Evolutionary conservation across 1,140 invertebrate genomes (phyloP).

Genomic region (Listronotus oregonensis): DNA sequence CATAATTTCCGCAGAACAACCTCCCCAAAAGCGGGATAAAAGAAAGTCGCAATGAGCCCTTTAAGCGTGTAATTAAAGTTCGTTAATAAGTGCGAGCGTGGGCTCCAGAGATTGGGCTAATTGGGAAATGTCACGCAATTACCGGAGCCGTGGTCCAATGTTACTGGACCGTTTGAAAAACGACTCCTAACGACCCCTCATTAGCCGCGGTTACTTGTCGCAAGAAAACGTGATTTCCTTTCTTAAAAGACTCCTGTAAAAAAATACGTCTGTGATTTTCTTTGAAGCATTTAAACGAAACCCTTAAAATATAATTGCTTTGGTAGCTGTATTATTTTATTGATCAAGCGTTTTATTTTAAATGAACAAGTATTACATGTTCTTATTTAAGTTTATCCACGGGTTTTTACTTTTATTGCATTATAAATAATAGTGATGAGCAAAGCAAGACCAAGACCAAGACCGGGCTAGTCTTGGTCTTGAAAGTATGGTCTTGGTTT

Average conservation of each 20-base stretch:
- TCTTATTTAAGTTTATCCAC: too few relatives aligned
- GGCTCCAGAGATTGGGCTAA: constrained; percentile 34
- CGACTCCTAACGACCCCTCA: constrained; percentile 37
- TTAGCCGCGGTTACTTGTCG: constrained; percentile 39
- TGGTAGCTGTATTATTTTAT: too few relatives aligned
- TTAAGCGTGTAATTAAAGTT: constrained; percentile 31
- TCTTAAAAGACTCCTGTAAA: constrained; percentile 27
- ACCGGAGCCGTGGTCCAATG: constrained; percentile 14
- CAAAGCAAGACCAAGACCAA: too few relatives aligned
- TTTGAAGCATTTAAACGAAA: neutral
- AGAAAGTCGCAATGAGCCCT: constrained; percentile 19
- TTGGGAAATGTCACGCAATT: constrained; percentile 42
- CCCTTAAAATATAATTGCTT: too few relatives aligned
- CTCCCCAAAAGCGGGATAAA: constrained; percentile 6
- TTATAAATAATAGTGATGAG: too few relatives aligned
- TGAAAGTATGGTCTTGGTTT: too few relatives aligned
- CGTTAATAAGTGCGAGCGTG: constrained; percentile 39
- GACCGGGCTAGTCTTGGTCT: too few relatives aligned
- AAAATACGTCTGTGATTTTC: constrained; percentile 27
- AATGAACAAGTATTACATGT: too few relatives aligned
- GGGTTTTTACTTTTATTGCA: too few relatives aligned
- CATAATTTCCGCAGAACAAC: too few relatives aligned
- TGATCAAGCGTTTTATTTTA: too few relatives aligned
- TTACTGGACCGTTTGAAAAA: constrained; percentile 30
- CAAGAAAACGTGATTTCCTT: constrained; percentile 34